Base-by-base conservation (phyloP, 2,888 invertebrate genomes). In the Eremobia ochroleuca region DNA sequence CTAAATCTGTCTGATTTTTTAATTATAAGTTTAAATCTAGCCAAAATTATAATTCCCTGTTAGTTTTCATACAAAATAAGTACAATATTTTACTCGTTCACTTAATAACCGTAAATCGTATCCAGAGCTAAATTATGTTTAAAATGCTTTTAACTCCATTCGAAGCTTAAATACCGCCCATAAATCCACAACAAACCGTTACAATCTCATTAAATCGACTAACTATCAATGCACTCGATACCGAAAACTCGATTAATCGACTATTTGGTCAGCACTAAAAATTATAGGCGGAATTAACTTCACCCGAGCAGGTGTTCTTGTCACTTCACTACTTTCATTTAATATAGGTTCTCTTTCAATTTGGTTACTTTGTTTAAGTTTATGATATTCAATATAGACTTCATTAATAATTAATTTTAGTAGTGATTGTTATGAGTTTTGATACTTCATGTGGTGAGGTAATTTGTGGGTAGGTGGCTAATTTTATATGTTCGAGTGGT, bases 201-300 rank as follows among this genome's bases (percentile, higher is more conserved):
- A 78, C 83, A 86, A 83, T 84, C 74, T 82, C 83, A 86, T 83
- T 86, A 78, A 75, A 78, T 84, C 70, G 62, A 83, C 72, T 82
- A 86, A 86, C 72, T 84, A 85, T 82, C 78, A 61, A 40, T 82
- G 74, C 69, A 78, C 61, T 84, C 74, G 83, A 86, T 84, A 73
- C 25, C 43, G 74, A 55, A 72, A 75, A 83, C 31, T 66, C 79
- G 73, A 84, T 82, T 82, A 71, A 85, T 85, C 80, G 86, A 87
- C 76, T 85, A 74, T 74, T 82, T 67, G 75, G 76, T 77, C 87
- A 84, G 71, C 89, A 77, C 83, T 85, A 87, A 85, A 90, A 88
- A 90, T 91, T 89, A 91, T 88, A 85, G 85, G 83, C 82, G 79
- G 86, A 89, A 90, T 90, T 89, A 88, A 89, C 80, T 89, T 78